phyloP scores from a whole-genome alignment of 2,888 invertebrate species.

The Frankliniella fusca region DNA sequence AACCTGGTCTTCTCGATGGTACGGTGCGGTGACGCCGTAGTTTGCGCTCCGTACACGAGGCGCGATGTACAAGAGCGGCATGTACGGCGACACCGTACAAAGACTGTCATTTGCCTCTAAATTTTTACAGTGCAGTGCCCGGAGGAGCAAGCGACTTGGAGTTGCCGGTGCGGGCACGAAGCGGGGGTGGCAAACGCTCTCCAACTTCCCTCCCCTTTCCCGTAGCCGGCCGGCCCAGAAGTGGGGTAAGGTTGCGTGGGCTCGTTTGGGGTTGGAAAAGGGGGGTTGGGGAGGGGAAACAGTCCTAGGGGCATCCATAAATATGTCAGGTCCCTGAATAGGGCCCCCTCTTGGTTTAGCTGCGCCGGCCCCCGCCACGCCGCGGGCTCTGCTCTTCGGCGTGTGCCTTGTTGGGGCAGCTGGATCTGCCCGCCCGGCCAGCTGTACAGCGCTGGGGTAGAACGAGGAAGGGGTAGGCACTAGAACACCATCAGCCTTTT shows the following conservation, averaged over 20 bases:
- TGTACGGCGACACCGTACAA: no score
- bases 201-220: neutral
- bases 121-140: no score
- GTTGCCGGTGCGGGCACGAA: no score
- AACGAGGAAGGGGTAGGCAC: neutral
- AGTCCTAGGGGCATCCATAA: slow-evolving; percentile 16
- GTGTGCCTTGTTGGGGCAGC: neutral
- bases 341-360: neutral
- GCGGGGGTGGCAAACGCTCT: no score
- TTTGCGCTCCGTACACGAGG: no score
- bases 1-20: no score
- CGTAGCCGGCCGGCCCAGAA: neutral
- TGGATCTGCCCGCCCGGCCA: neutral
- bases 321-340: slow-evolving; percentile 3
- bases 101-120: no score
- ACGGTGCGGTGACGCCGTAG: no score
- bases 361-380: neutral
- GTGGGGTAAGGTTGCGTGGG: neutral
- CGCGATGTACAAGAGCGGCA: no score
- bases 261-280: neutral
- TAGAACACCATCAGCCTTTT: neutral
- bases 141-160: no score
- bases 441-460: neutral
- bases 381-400: neutral
- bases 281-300: neutral